Percentiles rank a stretch among this genome's conserved stretches.
Evolutionary conservation across 2,113 vertebrate genomes (phyloP).

Genomic region (Tricholaema leucomelas): DNA sequence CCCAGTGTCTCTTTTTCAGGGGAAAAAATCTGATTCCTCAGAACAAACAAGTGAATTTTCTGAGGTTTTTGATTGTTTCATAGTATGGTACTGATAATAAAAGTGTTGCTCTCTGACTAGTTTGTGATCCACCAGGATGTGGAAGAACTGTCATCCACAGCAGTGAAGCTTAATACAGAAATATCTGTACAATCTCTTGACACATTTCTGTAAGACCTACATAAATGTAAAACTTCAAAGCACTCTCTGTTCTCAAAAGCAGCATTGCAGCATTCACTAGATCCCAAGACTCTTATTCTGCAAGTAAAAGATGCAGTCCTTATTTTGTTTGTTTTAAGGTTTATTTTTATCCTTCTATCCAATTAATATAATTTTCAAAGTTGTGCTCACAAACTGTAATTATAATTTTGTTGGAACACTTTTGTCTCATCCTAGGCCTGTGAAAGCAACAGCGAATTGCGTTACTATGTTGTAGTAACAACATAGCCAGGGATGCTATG

Average conservation of each 20-base stretch:
- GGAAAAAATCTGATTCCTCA: background rate
- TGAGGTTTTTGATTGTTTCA: background rate
- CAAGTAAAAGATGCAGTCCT: constrained; percentile 48
- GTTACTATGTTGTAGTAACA: background rate
- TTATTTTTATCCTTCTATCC: constrained; percentile 5
- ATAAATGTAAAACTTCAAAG: constrained; percentile 81
- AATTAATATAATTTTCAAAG: background rate
- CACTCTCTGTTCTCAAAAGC: constrained; percentile 8
- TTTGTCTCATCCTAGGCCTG: background rate
- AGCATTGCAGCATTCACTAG: background rate
- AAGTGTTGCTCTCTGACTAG: background rate
- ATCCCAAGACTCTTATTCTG: constrained; percentile 51
- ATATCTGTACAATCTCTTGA: background rate
- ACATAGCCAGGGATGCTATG: background rate
- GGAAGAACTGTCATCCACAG: background rate
- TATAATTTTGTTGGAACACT: background rate
- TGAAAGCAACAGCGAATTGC: background rate
- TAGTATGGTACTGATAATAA: background rate
- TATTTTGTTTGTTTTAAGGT: background rate
- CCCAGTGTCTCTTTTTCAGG: background rate
- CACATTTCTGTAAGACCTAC: constrained; percentile 17
- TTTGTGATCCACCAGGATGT: background rate
- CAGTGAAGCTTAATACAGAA: background rate
- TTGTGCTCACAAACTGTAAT: background rate
- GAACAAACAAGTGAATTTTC: background rate